Conservation (phyloP, 1,140 invertebrate species). For the Heterodera carotae region DNA sequence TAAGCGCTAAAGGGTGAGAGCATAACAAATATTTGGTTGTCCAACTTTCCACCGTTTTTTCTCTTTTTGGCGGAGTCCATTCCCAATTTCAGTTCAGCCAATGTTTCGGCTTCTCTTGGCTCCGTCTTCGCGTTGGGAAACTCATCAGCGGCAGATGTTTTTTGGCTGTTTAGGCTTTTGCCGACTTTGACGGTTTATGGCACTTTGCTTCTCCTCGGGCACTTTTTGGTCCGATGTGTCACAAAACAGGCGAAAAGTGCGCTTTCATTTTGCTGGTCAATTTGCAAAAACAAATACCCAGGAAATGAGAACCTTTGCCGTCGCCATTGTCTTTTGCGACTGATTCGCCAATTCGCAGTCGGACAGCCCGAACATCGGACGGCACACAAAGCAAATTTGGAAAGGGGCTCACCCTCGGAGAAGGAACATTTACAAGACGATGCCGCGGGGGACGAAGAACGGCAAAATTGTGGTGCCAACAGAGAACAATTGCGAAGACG, state of each 20-base stretch:
- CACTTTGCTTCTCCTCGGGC: neutral
- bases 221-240: conserved; percentile 15
- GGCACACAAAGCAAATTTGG: conserved; percentile 1
- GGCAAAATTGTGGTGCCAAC: neutral
- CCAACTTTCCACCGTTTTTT: too few species aligned
- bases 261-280: neutral
- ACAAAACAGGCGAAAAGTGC: conserved; percentile 11
- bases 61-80: too few species aligned
- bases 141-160: neutral
- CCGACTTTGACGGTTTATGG: conserved; percentile 15
- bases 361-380: conserved; percentile 53
- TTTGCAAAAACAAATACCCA: conserved; percentile 15
- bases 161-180: conserved; percentile 22
- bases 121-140: too few species aligned
- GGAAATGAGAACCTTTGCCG: conserved; percentile 35
- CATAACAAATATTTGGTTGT: too few species aligned
- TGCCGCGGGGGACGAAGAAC: neutral
- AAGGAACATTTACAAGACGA: neutral
- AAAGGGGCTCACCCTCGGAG: conserved; percentile 1
- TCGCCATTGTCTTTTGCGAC: conserved; percentile 18
- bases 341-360: conserved; percentile 49
- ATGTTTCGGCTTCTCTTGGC: neutral
- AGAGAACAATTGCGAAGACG: conserved; percentile 6
- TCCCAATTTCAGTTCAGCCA: neutral
- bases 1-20: too few species aligned